Percentiles rank a stretch among this genome's conserved stretches.
phyloP scores from a whole-genome alignment of 2,888 invertebrate species.

The Drosophila macrothrix region DNA sequence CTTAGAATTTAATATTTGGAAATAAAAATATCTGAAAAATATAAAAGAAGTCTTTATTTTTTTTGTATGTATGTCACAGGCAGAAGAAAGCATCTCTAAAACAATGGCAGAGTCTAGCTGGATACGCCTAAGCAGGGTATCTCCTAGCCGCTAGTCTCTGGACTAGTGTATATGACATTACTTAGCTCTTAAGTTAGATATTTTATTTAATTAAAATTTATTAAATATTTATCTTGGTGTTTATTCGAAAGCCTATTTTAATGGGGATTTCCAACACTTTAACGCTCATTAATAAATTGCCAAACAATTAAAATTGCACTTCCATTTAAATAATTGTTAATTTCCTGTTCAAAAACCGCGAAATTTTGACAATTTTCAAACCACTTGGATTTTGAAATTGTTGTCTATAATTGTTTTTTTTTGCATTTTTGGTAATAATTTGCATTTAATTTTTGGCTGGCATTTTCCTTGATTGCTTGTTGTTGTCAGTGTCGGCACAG shows the following conservation, averaged over 20 bases:
- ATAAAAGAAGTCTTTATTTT: background rate
- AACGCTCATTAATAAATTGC: conserved; percentile 12
- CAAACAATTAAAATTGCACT: conserved; percentile 23
- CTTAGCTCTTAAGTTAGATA: background rate
- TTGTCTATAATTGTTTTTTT: conserved; percentile 31
- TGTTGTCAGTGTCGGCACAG: conserved; percentile 23
- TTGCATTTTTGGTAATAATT: conserved; percentile 31
- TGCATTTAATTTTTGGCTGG: conserved; percentile 50
- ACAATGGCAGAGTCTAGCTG: too few relatives aligned
- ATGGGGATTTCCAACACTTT: background rate
- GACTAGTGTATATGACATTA: background rate
- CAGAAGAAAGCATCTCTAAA: too few relatives aligned
- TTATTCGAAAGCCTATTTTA: background rate
- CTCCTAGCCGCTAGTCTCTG: background rate
- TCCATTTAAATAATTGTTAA: conserved; percentile 17
- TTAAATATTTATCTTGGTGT: background rate
- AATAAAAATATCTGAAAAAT: background rate
- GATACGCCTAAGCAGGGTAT: background rate
- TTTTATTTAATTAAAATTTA: background rate
- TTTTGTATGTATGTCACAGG: too few relatives aligned
- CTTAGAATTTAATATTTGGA: background rate
- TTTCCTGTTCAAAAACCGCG: conserved; percentile 33
- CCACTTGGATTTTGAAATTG: conserved; percentile 40
- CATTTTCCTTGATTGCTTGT: conserved; percentile 34
- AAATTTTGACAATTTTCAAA: conserved; percentile 14